Evolutionary conservation across 2,888 invertebrate species (phyloP).

Genomic region (Napeogenes sylphis): DNA sequence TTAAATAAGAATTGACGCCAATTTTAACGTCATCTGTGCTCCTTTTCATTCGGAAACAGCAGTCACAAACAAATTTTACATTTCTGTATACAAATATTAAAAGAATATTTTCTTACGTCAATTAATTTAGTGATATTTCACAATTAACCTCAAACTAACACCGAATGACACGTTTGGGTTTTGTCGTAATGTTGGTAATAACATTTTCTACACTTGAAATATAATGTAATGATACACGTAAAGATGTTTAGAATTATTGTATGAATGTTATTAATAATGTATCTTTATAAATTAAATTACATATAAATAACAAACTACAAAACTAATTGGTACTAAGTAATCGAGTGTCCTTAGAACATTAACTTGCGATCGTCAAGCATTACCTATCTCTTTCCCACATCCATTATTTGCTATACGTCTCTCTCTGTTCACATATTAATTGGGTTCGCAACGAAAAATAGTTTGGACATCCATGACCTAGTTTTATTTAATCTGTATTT

Average conservation of each 20-base stretch:
- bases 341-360: constrained; percentile 2
- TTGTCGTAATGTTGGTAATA: too few relatives aligned
- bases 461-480: constrained; percentile 54
- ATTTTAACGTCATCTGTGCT: background rate
- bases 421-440: constrained; percentile 47
- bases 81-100: too few relatives aligned
- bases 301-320: too few relatives aligned
- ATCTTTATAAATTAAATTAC: too few relatives aligned
- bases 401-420: constrained; percentile 10
- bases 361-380: background rate
- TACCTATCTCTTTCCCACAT: constrained; percentile 10
- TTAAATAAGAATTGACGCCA: background rate
- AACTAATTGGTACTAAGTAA: constrained; percentile 1
- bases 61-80: too few relatives aligned
- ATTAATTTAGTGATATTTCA: constrained; percentile 5
- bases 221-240: too few relatives aligned
- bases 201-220: too few relatives aligned
- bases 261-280: too few relatives aligned
- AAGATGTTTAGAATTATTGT: too few relatives aligned
- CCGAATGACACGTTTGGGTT: constrained; percentile 9
- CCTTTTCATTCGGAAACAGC: background rate
- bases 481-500: constrained; percentile 28
- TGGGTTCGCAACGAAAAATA: constrained; percentile 42
- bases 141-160: constrained; percentile 17
- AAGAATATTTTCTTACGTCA: too few relatives aligned